Evolutionary conservation across 2,113 vertebrate species (phyloP), one percentile per base, ranked within the genome.

Genomic region (Festucalex cinctus): DNA sequence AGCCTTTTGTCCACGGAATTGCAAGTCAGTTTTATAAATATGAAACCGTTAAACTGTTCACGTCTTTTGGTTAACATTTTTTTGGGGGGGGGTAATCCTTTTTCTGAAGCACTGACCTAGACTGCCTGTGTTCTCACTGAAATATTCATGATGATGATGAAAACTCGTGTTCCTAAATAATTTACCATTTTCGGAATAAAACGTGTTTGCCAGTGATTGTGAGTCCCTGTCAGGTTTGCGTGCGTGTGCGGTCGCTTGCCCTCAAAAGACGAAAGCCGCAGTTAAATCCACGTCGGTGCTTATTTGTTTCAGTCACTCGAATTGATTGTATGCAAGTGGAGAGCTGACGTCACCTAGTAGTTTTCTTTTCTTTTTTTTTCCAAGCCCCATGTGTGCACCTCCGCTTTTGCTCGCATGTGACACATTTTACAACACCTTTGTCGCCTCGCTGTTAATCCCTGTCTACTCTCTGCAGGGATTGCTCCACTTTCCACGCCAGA

Each of bases 381-480:
- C 9, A 26, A 43, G 10, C 60, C 22, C 10, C 12, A 32, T 32
- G 19, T 44, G 22, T 22, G 19, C 54, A 63, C 24, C 41, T 63
- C 41, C 22, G 36, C 36, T 58, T 58, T 66, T 65, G 46, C 60
- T 56, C 64, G 56, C 16, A 49, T 66, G 26, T 36, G 56, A 68
- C 69, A 76, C n/a, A 53, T 57, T 68, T 65, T 69, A 56, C 65
- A 68, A 76, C 58, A 17, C 77, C 69, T 49, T 68, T 44, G 67
- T 61, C 48, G 70, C 66, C 69, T 79, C 67, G 22, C 63, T 63
- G 69, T 73, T 81, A 83, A 88, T 85, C 78, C 75, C 68, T 71
- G 67, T 79, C 12, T 57, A 71, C 82, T 86, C 79, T 83, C 78
- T 79, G 74, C 78, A 81, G 85, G 74, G 74, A 56, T 77, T 26